These are phyloP conservation scores for Conus ventricosus DNA, from an alignment of 1,140 invertebrate species.

Conservation along the genomic window DNA sequence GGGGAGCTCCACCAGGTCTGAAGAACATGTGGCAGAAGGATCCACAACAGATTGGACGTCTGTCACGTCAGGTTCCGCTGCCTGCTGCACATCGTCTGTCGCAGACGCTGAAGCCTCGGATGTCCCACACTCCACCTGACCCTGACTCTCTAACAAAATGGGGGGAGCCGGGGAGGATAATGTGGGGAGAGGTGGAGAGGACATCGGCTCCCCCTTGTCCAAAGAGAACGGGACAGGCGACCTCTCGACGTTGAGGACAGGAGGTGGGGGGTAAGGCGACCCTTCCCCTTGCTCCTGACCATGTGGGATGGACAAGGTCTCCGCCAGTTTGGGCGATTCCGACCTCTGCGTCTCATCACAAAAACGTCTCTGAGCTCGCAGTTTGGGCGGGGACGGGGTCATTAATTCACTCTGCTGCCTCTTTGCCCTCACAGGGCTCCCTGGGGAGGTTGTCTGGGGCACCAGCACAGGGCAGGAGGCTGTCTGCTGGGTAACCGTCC, in stretches of 20 bases:
- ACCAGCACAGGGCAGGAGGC: too few species aligned
- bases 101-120: background rate
- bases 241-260: slow-evolving; percentile 17
- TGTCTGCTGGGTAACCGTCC: too few species aligned
- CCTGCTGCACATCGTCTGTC: background rate
- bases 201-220: background rate
- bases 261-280: slow-evolving; percentile 30
- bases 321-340: background rate
- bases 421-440: background rate
- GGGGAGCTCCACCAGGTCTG: background rate
- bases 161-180: slow-evolving; percentile 10
- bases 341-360: background rate
- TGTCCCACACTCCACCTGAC: background rate
- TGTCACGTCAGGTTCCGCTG: background rate
- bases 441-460: background rate
- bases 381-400: slow-evolving; percentile 13
- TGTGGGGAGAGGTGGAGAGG: background rate
- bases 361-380: background rate
- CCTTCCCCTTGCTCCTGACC: background rate
- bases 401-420: background rate
- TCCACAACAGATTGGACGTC: background rate
- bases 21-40: background rate
- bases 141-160: background rate
- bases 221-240: slow-evolving; percentile 10
- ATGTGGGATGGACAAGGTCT: background rate